Base-by-base conservation (phyloP, 2,113 vertebrate species). In the Onychostruthus taczanowskii region DNA sequence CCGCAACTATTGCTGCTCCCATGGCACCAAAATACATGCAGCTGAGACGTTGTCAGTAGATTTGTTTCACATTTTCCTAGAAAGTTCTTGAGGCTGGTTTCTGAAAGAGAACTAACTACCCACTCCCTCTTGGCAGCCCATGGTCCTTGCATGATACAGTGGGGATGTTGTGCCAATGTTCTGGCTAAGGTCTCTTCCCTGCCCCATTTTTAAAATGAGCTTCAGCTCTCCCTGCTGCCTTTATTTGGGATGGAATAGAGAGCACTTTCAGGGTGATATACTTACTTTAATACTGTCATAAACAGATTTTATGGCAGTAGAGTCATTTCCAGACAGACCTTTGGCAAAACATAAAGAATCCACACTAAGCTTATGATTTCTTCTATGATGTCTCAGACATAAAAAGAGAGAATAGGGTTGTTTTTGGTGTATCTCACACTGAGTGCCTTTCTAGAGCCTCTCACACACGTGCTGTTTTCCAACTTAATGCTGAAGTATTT, bases 301-400 rank as follows among this genome's bases (percentile, higher is more conserved):
- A 97, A 95, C 87, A 84, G 80, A 87, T 94, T 95, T 97, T 94
- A 95, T 84, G 49, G 53, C 73, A 72, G 89, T 22, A 78, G 56
- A 96, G 89, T 94, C 19, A 89, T 92, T 94, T 95, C 93, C 74
- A 96, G 81, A 24, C 69, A 91, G 92, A 94, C 37, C 62, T 89
- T 91, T 96, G 93, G 94, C 89, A 85, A 95, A 96, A 73, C 84
- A 89, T 95, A 95, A 97, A 95, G 80, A 94, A 96, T 93, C 73
- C 62, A 76, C 66, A 15, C 69, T 85, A 89, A 89, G 49, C 81
- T 93, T 89, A 94, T 79, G 74, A 94, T 53, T 96, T 88, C 55
- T 87, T 77, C 91, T 95, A 12, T 84, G 86, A 74, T 87, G 66
- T 84, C 77, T 90, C 73, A 81, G 64, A 84, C 47, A 92, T 78